Evolutionary conservation across 2,113 vertebrate genomes (phyloP), one percentile per base, ranked within the genome.

Genomic region (Halichoeres trimaculatus): DNA sequence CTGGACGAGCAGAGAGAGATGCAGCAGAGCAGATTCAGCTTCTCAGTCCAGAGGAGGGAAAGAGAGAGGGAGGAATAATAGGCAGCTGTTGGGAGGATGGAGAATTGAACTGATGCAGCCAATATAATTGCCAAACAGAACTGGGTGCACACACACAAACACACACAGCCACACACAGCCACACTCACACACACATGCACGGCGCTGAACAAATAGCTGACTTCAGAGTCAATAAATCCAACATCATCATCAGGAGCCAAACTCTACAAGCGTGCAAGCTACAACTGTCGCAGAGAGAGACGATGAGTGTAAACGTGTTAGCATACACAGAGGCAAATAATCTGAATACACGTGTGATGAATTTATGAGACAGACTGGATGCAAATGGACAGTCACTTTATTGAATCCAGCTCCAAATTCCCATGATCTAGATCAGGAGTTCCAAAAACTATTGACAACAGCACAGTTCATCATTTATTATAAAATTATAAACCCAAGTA

Each of bases 221-320:
- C 85, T 78, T 88, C 59, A 86, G 66, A 84, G 86, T 88, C 80
- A 84, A 90, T 85, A 87, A 89, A 90, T 80, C 53, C 56, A 10
- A 48, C 19, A 48, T 66, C 70, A 70, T 52, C 26, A 22, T 59
- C 52, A 36, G 4, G 57, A 75, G 78, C 78, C 76, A 86, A 56
- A 58, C 80, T 81, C 60, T 60, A 76, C 58, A 59, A 65, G 62
- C 75, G 30, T 16, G 53, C 67, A 23, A 8, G 76, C 78, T 67
- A 69, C 60, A 80, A 74, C 45, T 83, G 86, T 73, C 73, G 53
- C n/a, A 2, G 53, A 52, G 56, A 38, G 60, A 35, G 35, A 23
- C 12, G 7, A 52, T 19, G 30, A 80, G 60, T 57, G 81, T 57
- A 74, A 85, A 87, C 70, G 76, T 76, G 81, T 80, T 58, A 61